Evolutionary conservation across 2,113 vertebrate species (phyloP).

Genomic region (Thryonomys swinderianus): DNA sequence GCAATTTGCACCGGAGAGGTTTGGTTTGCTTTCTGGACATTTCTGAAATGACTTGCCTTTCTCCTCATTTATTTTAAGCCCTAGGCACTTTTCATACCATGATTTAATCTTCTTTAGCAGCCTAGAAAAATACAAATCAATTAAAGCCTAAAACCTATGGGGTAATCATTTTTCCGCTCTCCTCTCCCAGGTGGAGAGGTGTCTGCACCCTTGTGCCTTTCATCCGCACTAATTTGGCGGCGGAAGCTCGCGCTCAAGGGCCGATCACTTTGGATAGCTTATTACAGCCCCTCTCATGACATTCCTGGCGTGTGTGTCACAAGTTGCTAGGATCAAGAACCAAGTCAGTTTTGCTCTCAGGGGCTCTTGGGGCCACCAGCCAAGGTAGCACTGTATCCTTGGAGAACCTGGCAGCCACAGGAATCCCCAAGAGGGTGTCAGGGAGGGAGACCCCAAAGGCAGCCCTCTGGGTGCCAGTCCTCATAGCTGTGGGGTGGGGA

Average conservation of each 20-base stretch:
- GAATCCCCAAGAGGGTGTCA: background rate
- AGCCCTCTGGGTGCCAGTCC: background rate
- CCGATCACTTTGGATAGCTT: slow-evolving; percentile 68
- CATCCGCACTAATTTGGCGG: slow-evolving; percentile 64
- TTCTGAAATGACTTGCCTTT: slow-evolving; percentile 65
- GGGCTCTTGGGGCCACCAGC: slow-evolving; percentile 63
- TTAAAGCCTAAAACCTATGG: slow-evolving; percentile 72
- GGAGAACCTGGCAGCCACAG: slow-evolving; percentile 28
- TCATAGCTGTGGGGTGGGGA: background rate
- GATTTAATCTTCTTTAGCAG: slow-evolving; percentile 73
- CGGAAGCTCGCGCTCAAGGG: slow-evolving; percentile 46
- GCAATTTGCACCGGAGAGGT: slow-evolving; percentile 45
- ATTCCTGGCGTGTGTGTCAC: slow-evolving; percentile 60
- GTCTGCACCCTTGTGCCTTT: slow-evolving; percentile 28
- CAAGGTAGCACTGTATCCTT: background rate
- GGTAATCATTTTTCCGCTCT: slow-evolving; percentile 65
- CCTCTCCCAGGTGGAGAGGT: background rate
- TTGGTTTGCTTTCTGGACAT: slow-evolving; percentile 66
- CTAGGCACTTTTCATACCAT: slow-evolving; percentile 73
- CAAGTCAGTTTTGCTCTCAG: slow-evolving; percentile 50
- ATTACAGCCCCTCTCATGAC: slow-evolving; percentile 59
- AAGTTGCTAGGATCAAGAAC: slow-evolving; percentile 69
- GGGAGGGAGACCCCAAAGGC: background rate
- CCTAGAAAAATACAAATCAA: slow-evolving; percentile 81
- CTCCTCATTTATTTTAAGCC: slow-evolving; percentile 82